These are phyloP conservation scores for Rhinogobius similis DNA, from an alignment of 2,113 vertebrate genomes.

Conservation along the genomic window DNA sequence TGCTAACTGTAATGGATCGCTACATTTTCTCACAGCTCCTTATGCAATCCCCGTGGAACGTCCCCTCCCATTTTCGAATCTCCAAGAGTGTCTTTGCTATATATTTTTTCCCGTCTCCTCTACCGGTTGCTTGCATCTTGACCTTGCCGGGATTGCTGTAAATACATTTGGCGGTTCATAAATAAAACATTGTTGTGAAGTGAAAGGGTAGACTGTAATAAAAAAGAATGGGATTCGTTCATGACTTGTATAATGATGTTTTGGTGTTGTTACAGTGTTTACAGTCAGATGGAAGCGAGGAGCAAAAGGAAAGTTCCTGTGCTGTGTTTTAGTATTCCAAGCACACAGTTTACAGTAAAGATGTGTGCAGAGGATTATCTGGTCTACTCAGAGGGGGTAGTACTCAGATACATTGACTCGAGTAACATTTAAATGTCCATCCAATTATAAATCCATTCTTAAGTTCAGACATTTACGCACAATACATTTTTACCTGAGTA, in stretches of 20 bases:
- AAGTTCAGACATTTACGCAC: no score
- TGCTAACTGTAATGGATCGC: conserved; percentile 31
- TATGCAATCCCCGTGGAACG: conserved; percentile 65
- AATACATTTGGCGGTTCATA: not conserved
- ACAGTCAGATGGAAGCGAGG: not conserved
- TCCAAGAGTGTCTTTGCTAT: conserved; percentile 20
- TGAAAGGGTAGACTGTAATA: not conserved
- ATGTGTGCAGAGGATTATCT: not conserved
- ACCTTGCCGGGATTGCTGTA: not conserved
- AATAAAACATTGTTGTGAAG: not conserved
- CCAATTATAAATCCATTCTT: no score
- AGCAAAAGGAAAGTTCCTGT: no score
- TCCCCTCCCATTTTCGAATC: conserved; percentile 45
- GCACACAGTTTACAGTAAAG: not conserved
- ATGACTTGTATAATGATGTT: conserved; percentile 1
- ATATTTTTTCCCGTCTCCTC: not conserved
- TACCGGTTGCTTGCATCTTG: conserved; percentile 4
- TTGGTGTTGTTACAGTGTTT: not conserved
- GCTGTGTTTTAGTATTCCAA: not conserved
- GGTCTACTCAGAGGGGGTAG: not conserved
- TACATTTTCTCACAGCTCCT: conserved; percentile 50
- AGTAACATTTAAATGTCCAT: no score
- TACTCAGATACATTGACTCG: no score
- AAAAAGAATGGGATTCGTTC: not conserved
- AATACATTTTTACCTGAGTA: no score